phyloP scores from a whole-genome alignment of 1,140 invertebrate genomes.

The Oryzaephilus surinamensis region DNA sequence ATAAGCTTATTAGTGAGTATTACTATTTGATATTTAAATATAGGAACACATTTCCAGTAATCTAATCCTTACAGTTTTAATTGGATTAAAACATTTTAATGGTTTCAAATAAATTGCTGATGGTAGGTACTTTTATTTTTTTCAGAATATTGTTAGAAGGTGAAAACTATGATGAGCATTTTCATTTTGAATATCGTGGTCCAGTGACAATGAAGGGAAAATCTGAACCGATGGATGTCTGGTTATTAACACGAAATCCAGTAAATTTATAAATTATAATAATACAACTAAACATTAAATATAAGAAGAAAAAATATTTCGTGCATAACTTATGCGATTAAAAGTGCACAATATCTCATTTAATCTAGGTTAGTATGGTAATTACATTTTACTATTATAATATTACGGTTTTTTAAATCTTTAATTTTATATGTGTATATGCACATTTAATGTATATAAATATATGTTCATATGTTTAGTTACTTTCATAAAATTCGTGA shows the following conservation, averaged over 20 bases:
- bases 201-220: constrained; percentile 89
- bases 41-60: too few relatives aligned
- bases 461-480: too few relatives aligned
- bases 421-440: too few relatives aligned
- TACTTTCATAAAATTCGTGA: too few relatives aligned
- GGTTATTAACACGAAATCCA: constrained; percentile 63
- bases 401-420: too few relatives aligned
- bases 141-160: constrained; percentile 67
- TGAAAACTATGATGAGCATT: constrained; percentile 77
- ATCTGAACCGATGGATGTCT: constrained; percentile 89
- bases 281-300: too few relatives aligned
- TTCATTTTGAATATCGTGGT: constrained; percentile 78
- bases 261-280: constrained; percentile 11
- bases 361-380: constrained; percentile 10
- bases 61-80: too few relatives aligned
- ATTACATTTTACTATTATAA: constrained; percentile 1
- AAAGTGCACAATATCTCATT: neutral
- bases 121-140: neutral
- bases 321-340: too few relatives aligned
- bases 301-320: constrained; percentile 2
- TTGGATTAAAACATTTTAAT: constrained; percentile 1
- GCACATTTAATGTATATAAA: too few relatives aligned
- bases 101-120: neutral
- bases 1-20: neutral
- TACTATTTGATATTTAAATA: too few relatives aligned